These are phyloP conservation scores for Conomelus anceps DNA, from an alignment of 2,888 invertebrate genomes.

Conservation along the genomic window DNA sequence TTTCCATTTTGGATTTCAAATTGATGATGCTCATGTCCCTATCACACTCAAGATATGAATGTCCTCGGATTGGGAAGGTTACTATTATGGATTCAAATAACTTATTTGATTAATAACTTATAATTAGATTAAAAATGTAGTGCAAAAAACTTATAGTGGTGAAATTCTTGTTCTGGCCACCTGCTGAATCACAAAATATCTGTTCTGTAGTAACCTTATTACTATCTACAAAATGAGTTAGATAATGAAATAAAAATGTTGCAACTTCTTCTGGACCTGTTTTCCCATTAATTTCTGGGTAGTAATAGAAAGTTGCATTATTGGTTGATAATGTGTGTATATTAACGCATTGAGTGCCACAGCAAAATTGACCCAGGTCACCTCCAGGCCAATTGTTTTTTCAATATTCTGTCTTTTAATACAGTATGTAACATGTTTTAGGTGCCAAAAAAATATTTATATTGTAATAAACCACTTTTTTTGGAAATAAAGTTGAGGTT, in stretches of 20 bases:
- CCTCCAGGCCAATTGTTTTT: too few relatives aligned
- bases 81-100: constrained; percentile 15
- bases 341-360: too few relatives aligned
- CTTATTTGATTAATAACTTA: too few relatives aligned
- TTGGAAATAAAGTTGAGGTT: too few relatives aligned
- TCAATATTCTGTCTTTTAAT: too few relatives aligned
- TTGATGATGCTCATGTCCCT: constrained; percentile 14
- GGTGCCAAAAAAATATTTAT: too few relatives aligned
- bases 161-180: constrained; percentile 14
- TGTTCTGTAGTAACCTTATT: neutral
- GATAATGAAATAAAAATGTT: neutral
- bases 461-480: too few relatives aligned
- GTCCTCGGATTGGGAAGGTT: constrained; percentile 9
- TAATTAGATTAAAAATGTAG: constrained; percentile 5
- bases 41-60: constrained; percentile 3
- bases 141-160: constrained; percentile 7
- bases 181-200: neutral
- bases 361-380: too few relatives aligned
- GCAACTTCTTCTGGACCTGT: neutral
- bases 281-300: neutral
- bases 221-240: neutral
- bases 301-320: neutral
- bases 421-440: too few relatives aligned
- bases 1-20: neutral
- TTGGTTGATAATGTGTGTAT: neutral